Evolutionary conservation across 1,140 invertebrate genomes (phyloP).

Genomic region (Neodiprion pinetum): DNA sequence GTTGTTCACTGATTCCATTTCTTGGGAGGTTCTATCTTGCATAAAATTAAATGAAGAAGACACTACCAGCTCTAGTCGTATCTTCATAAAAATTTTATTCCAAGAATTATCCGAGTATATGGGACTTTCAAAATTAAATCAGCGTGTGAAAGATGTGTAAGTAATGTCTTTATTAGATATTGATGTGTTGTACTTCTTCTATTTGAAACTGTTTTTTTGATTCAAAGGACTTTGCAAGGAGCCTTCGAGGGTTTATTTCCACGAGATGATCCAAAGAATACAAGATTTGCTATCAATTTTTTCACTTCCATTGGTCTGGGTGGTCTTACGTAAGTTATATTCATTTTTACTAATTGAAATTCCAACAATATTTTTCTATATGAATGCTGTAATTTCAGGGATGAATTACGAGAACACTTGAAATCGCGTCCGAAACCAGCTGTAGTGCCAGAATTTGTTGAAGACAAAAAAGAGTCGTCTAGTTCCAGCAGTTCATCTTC

Average conservation of each 20-base stretch:
- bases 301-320: constrained; percentile 98
- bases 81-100: constrained; percentile 98
- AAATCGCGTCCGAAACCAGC: constrained; percentile 66
- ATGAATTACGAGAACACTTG: constrained; percentile 90
- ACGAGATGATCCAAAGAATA: constrained; percentile 94
- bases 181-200: constrained; percentile 11
- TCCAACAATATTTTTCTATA: constrained; percentile 23
- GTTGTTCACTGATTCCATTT: constrained; percentile 95
- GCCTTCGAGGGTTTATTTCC: constrained; percentile 95
- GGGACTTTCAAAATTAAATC: constrained; percentile 91
- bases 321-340: constrained; percentile 80
- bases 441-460: constrained; percentile 24
- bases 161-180: constrained; percentile 41
- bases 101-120: constrained; percentile 97
- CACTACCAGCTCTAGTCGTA: constrained; percentile 95
- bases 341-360: neutral
- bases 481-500: constrained; percentile 26
- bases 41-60: constrained; percentile 96
- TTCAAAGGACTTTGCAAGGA: constrained; percentile 78
- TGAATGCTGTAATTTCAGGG: constrained; percentile 58
- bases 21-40: constrained; percentile 87
- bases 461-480: constrained; percentile 24
- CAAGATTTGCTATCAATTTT: constrained; percentile 98
- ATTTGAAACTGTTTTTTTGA: constrained; percentile 21
- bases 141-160: constrained; percentile 86